Conservation (phyloP, 2,888 invertebrate species). For the Drosophila mimetica region DNA sequence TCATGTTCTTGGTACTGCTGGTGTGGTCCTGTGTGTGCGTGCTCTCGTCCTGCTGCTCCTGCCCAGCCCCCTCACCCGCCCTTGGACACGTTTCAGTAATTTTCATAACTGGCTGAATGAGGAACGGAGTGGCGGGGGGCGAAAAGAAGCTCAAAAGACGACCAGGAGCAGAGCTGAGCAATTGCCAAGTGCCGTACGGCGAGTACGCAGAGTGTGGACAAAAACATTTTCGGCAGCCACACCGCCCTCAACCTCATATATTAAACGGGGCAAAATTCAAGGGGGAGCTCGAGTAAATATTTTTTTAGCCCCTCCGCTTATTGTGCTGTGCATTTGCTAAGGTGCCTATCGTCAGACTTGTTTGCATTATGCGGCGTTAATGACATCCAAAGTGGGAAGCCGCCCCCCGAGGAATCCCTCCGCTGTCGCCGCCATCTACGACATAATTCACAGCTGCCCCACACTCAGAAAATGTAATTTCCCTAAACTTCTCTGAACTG, state of each 20-base stretch:
- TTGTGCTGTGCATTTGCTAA: slow-evolving; percentile 47
- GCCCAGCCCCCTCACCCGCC: slow-evolving; percentile 3
- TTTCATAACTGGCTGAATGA: slow-evolving; percentile 74
- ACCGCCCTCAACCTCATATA: slow-evolving; percentile 26
- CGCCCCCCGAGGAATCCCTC: slow-evolving; percentile 17
- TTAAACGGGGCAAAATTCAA: slow-evolving; percentile 48
- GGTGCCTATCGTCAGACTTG: slow-evolving; percentile 48
- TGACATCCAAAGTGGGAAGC: slow-evolving; percentile 53
- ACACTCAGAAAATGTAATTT: slow-evolving; percentile 31
- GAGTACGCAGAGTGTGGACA: slow-evolving; percentile 59
- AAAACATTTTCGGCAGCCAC: slow-evolving; percentile 72
- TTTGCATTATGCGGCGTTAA: slow-evolving; percentile 72
- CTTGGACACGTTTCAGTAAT: slow-evolving; percentile 76
- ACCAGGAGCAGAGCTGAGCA: slow-evolving; percentile 41
- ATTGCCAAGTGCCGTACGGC: slow-evolving; percentile 67
- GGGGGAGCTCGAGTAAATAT: slow-evolving; percentile 38
- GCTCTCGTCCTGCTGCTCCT: slow-evolving; percentile 23
- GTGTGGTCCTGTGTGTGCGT: slow-evolving; percentile 30
- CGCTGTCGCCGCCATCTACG: slow-evolving; percentile 28
- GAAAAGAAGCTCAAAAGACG: slow-evolving; percentile 32
- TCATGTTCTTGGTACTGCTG: slow-evolving; percentile 46
- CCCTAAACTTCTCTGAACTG: neutral
- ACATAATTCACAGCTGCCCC: slow-evolving; percentile 38
- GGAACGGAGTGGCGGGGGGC: slow-evolving; percentile 24
- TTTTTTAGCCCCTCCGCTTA: slow-evolving; percentile 61